These are phyloP conservation scores for Pogonocherus hispidulus DNA, from an alignment of 2,888 invertebrate genomes.

Conservation along the genomic window DNA sequence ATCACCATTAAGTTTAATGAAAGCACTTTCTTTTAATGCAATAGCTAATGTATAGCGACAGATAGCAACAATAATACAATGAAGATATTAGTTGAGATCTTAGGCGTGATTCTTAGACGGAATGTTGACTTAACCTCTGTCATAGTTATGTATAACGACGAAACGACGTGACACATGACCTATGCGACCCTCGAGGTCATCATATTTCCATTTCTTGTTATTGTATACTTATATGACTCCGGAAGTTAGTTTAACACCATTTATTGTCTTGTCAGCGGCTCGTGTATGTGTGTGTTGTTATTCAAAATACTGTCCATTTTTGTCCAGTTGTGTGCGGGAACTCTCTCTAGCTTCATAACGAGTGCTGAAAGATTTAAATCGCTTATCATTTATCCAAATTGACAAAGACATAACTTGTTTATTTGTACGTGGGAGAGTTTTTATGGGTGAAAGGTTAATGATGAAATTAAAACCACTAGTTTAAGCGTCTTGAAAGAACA, in stretches of 20 bases:
- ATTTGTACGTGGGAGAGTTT: background rate
- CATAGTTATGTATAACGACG: slow-evolving; percentile 6
- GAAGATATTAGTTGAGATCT: background rate
- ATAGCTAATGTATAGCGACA: background rate
- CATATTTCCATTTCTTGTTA: slow-evolving; percentile 9
- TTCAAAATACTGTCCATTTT: too few species aligned
- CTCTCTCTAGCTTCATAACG: too few species aligned
- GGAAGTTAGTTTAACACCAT: slow-evolving; percentile 16
- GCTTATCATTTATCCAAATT: background rate
- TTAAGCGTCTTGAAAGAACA: background rate
- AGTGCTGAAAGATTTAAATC: too few species aligned
- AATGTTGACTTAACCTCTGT: slow-evolving; percentile 15
- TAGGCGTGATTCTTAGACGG: background rate
- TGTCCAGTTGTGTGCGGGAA: too few species aligned
- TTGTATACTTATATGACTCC: background rate
- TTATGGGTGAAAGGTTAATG: background rate
- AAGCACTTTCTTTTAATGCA: too few species aligned
- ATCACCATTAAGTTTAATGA: too few species aligned
- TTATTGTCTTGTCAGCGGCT: background rate
- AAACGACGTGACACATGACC: too few species aligned
- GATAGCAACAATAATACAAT: background rate
- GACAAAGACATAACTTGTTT: background rate
- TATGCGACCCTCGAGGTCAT: background rate
- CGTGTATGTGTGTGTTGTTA: too few species aligned
- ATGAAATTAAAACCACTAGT: background rate